Conservation (phyloP, 2,797 vertebrate species). For the Trichosurus vulpecula region DNA sequence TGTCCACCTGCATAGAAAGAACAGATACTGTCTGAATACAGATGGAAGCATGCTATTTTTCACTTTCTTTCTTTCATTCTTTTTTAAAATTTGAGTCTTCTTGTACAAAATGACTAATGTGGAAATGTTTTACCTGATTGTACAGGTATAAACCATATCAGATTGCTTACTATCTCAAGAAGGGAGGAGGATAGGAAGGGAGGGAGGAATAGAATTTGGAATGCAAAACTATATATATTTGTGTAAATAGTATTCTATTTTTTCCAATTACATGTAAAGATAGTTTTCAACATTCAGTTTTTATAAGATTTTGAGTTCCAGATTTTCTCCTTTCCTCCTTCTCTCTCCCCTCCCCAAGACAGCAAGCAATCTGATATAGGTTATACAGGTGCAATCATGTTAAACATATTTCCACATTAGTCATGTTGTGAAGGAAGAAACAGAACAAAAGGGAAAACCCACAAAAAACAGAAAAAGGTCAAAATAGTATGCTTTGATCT, state of each 20-base stretch:
- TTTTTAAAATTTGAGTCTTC: background rate
- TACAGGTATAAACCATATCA: background rate
- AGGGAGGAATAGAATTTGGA: background rate
- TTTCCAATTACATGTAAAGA: background rate
- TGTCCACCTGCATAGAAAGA: background rate
- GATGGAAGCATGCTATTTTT: background rate
- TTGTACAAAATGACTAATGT: background rate
- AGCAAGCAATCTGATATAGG: background rate
- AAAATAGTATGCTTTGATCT: background rate
- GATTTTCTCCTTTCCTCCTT: background rate
- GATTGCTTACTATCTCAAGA: background rate
- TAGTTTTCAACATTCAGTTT: background rate
- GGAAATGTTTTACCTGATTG: background rate
- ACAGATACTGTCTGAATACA: background rate
- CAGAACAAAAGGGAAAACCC: background rate
- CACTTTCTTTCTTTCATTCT: background rate
- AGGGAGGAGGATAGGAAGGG: background rate
- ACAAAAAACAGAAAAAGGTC: background rate
- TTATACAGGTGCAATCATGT: background rate
- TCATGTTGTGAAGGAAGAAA: background rate
- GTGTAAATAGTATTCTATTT: background rate
- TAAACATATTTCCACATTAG: background rate
- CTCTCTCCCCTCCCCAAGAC: no score
- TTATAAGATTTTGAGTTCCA: background rate
- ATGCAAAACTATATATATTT: background rate